These are phyloP conservation scores for Ibidorhyncha struthersii DNA, from an alignment of 2,113 vertebrate species.

Conservation along the genomic window DNA sequence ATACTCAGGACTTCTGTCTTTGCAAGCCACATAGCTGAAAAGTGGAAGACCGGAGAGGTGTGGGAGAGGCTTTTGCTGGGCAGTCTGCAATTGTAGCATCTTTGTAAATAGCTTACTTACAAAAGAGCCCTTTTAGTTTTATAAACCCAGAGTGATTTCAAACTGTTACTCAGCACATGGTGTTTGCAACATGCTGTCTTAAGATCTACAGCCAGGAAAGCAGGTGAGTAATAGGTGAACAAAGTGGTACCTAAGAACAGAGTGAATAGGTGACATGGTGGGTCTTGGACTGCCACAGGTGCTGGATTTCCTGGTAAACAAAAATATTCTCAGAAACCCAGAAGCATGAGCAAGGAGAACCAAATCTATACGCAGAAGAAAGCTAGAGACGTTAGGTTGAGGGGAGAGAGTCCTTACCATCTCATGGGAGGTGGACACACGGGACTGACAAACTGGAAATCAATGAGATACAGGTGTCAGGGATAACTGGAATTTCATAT, in stretches of 20 bases:
- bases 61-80: not conserved
- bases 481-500: not conserved
- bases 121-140: not conserved
- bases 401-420: not conserved
- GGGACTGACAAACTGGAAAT: not conserved
- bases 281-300: not conserved
- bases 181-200: not conserved
- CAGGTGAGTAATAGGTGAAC: not conserved
- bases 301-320: not conserved
- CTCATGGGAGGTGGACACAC: not conserved
- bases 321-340: not conserved
- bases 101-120: not conserved
- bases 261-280: not conserved
- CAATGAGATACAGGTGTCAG: not conserved
- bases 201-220: not conserved
- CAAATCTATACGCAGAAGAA: not conserved
- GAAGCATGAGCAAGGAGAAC: not conserved
- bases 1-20: not conserved
- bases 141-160: not conserved
- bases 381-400: not conserved
- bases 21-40: not conserved
- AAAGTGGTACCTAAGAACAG: not conserved
- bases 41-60: not conserved
- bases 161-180: not conserved
- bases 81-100: not conserved